Evolutionary conservation across 2,888 invertebrate species (phyloP).

Genomic region (Selenia dentaria): DNA sequence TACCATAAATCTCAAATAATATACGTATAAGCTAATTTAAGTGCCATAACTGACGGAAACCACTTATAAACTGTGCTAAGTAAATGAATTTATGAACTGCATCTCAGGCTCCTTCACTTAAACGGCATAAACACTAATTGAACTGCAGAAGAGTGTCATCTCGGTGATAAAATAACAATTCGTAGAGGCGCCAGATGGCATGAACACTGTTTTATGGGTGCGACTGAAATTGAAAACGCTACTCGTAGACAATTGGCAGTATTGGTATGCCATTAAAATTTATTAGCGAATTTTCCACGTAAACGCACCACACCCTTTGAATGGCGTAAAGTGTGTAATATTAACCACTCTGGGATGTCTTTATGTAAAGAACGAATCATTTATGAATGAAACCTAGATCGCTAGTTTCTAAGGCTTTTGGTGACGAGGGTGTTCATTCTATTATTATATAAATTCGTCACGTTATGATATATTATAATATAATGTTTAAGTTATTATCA

Average conservation of each 20-base stretch:
- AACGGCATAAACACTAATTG: slow-evolving; percentile 69
- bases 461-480: too few relatives aligned
- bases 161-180: slow-evolving; percentile 73
- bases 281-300: slow-evolving; percentile 35
- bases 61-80: slow-evolving; percentile 1
- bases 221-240: slow-evolving; percentile 73
- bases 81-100: slow-evolving; percentile 36
- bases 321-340: not conserved
- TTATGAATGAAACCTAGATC: too few relatives aligned
- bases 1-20: too few relatives aligned
- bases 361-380: too few relatives aligned
- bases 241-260: slow-evolving; percentile 64
- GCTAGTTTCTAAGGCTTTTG: too few relatives aligned
- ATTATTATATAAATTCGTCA: too few relatives aligned
- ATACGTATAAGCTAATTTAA: too few relatives aligned
- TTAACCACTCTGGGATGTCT: too few relatives aligned
- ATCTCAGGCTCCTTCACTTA: slow-evolving; percentile 30
- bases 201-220: slow-evolving; percentile 61
- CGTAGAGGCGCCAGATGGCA: slow-evolving; percentile 73
- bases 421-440: too few relatives aligned
- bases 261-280: slow-evolving; percentile 75
- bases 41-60: slow-evolving; percentile 13
- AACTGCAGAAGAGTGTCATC: slow-evolving; percentile 68
- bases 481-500: too few relatives aligned
- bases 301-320: slow-evolving; percentile 2